Percentiles rank a stretch among this genome's conserved stretches.
phyloP scores from a whole-genome alignment of 2,113 vertebrate genomes.

The Zingel zingel region DNA sequence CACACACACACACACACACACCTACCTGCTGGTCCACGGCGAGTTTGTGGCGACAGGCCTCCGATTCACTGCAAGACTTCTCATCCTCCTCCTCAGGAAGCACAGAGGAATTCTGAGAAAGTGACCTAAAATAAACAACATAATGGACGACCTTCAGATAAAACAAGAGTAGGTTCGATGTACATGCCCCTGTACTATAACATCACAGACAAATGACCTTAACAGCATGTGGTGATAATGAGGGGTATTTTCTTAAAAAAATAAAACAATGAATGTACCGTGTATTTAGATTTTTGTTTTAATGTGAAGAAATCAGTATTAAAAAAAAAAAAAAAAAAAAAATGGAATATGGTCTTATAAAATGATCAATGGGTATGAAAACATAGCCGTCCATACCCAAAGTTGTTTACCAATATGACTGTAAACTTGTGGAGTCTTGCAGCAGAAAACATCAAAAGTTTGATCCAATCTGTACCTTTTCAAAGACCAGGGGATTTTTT shows the following conservation, averaged over 20 bases:
- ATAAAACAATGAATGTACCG: too few relatives aligned
- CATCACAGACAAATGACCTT: neutral
- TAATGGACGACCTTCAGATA: neutral
- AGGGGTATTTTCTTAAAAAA: too few relatives aligned
- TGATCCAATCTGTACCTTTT: neutral
- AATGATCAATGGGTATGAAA: neutral
- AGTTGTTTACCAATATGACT: neutral
- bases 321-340: too few relatives aligned
- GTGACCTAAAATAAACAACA: conserved; percentile 82
- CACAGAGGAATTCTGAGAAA: conserved; percentile 95
- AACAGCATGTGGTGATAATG: neutral
- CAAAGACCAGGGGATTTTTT: neutral
- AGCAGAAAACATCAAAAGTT: neutral
- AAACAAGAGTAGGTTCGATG: conserved; percentile 10
- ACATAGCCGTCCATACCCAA: neutral
- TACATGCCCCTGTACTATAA: neutral
- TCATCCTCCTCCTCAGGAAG: conserved; percentile 93
- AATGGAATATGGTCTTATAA: too few relatives aligned
- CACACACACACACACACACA: conserved; percentile 60
- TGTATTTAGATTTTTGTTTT: too few relatives aligned
- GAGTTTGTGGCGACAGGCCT: conserved; percentile 86
- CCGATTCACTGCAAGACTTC: conserved; percentile 91
- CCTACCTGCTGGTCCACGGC: conserved; percentile 85
- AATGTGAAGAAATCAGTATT: too few relatives aligned
- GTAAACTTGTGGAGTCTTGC: neutral